phyloP scores from a whole-genome alignment of 2,888 invertebrate species.

The Automeris io region DNA sequence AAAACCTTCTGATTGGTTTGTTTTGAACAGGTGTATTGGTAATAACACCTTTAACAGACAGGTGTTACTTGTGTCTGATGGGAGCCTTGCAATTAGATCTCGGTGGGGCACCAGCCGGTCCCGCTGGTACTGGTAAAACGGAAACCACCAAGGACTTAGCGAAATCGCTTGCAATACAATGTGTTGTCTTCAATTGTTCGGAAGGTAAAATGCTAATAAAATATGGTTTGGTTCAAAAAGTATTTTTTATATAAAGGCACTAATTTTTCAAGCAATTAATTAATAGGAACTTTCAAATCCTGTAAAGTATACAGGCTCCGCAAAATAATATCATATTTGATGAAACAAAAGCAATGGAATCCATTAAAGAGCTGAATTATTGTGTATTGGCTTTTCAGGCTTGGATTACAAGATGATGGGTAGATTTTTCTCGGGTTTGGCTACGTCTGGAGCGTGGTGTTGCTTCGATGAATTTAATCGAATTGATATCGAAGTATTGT shows the following conservation, averaged over 20 bases:
- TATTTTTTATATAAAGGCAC: no score
- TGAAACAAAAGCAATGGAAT: no score
- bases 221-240: no score
- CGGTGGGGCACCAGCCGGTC: conserved; percentile 93
- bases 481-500: conserved; percentile 92
- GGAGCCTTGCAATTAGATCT: conserved; percentile 92
- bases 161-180: conserved; percentile 91
- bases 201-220: conserved; percentile 83
- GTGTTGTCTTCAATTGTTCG: conserved; percentile 94
- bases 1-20: no score
- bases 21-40: conserved; percentile 83
- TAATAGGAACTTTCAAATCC: background rate
- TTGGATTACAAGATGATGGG: conserved; percentile 91
- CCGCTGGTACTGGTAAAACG: conserved; percentile 91
- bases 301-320: no score
- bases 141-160: conserved; percentile 94
- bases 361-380: no score
- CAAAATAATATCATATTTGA: no score
- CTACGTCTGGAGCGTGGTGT: conserved; percentile 94
- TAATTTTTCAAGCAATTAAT: no score
- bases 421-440: conserved; percentile 91
- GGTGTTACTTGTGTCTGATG: conserved; percentile 92
- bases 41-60: conserved; percentile 92
- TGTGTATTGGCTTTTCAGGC: conserved; percentile 32
- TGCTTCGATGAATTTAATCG: conserved; percentile 96